These are phyloP conservation scores for Habrosyne pyritoides DNA, from an alignment of 2,888 invertebrate genomes.

Conservation along the genomic window DNA sequence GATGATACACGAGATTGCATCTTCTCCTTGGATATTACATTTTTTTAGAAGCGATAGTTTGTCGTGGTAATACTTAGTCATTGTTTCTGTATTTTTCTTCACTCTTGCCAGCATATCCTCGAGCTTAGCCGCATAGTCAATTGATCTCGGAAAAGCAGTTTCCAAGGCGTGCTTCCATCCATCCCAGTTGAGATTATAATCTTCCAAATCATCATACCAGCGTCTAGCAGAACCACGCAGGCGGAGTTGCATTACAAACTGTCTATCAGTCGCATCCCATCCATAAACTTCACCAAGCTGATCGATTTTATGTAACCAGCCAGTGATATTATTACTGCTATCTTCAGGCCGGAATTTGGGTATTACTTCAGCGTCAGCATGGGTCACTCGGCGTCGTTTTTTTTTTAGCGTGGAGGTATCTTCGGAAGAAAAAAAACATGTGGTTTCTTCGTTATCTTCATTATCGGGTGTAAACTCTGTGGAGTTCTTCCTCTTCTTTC, in stretches of 20 bases:
- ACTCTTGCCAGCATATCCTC: too few relatives aligned
- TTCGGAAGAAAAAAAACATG: not conserved
- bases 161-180: not conserved
- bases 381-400: not conserved
- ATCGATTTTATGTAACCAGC: constrained; percentile 39
- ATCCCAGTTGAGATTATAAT: constrained; percentile 5
- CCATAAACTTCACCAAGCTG: constrained; percentile 37
- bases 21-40: too few relatives aligned
- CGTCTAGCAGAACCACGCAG: constrained; percentile 30
- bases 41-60: too few relatives aligned
- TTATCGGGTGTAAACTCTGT: too few relatives aligned
- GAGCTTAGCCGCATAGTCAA: too few relatives aligned
- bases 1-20: too few relatives aligned
- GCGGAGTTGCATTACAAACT: constrained; percentile 14
- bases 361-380: constrained; percentile 21
- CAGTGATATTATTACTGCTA: constrained; percentile 20
- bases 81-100: too few relatives aligned
- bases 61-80: not conserved
- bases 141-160: too few relatives aligned
- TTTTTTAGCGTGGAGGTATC: not conserved
- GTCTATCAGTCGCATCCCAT: constrained; percentile 19
- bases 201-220: constrained; percentile 26
- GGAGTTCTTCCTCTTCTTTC: too few relatives aligned
- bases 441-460: too few relatives aligned
- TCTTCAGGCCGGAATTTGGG: constrained; percentile 28